Evolutionary conservation across 2,113 vertebrate genomes (phyloP).

Genomic region (Meleagris gallopavo): DNA sequence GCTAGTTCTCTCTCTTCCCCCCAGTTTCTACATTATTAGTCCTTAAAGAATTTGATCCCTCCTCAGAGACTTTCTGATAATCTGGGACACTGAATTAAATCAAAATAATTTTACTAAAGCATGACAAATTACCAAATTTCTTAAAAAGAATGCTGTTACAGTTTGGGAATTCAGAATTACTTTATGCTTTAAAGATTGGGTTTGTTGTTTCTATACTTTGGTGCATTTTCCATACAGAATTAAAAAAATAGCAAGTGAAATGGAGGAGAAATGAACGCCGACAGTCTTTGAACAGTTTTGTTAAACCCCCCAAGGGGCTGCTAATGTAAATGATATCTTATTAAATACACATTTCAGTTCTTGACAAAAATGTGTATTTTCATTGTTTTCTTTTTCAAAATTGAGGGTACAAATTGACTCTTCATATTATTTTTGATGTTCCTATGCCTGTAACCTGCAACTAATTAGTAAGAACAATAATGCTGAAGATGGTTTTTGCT

Average conservation of each 20-base stretch:
- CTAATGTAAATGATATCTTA: constrained; percentile 34
- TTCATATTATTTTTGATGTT: constrained; percentile 58
- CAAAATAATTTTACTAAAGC: neutral
- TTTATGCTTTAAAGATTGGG: neutral
- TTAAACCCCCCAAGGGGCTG: constrained; percentile 24
- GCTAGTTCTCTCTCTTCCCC: neutral
- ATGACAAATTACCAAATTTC: neutral
- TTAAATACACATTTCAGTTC: constrained; percentile 35
- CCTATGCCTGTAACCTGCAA: constrained; percentile 50
- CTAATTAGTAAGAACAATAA: constrained; percentile 77
- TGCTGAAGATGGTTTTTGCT: constrained; percentile 70
- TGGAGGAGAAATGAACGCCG: neutral
- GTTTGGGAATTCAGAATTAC: neutral
- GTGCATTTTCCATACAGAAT: neutral
- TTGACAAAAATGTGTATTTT: neutral
- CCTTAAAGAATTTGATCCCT: neutral
- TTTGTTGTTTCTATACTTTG: neutral
- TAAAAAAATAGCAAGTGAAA: neutral
- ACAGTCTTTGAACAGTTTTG: constrained; percentile 34
- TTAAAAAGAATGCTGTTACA: neutral
- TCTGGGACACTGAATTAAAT: neutral
- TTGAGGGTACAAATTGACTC: constrained; percentile 48
- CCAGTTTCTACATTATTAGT: neutral
- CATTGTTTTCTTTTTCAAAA: constrained; percentile 47
- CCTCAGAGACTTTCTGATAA: neutral